Evolutionary conservation across 2,113 vertebrate species (phyloP).

Genomic region (Apus apus): DNA sequence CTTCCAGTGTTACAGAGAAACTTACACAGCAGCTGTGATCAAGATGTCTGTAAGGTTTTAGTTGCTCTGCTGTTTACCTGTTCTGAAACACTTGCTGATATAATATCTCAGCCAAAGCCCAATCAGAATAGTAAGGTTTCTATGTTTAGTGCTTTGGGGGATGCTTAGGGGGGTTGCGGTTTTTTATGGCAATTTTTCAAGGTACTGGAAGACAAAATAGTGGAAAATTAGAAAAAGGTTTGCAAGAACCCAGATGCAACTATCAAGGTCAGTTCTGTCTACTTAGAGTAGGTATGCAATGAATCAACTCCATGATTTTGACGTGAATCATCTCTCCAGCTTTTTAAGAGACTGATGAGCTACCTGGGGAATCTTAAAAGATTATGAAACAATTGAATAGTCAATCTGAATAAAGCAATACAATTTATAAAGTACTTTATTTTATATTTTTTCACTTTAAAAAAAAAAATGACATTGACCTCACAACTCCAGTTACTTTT

Average conservation of each 20-base stretch:
- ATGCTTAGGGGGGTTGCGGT: background rate
- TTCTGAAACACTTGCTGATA: background rate
- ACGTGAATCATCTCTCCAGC: background rate
- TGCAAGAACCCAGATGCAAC: background rate
- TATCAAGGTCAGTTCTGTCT: conserved; percentile 17
- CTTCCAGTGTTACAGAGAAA: conserved; percentile 33
- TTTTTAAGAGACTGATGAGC: conserved; percentile 1
- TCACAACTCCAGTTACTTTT: background rate
- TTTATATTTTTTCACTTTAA: background rate
- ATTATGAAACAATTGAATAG: background rate
- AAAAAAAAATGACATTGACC: background rate
- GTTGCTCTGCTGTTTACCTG: conserved; percentile 55
- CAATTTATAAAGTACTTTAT: background rate
- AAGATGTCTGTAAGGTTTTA: conserved; percentile 56
- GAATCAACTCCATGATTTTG: background rate
- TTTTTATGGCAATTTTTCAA: background rate
- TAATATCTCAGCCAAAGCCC: background rate
- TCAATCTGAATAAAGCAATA: background rate
- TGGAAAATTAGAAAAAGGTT: background rate
- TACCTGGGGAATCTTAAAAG: conserved; percentile 25
- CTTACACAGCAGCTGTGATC: conserved; percentile 57
- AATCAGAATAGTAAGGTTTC: background rate
- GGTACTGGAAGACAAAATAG: background rate
- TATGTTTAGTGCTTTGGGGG: background rate
- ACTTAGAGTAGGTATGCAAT: background rate